Evolutionary conservation across 2,797 vertebrate species (phyloP).

Genomic region (Pygocentrus nattereri): DNA sequence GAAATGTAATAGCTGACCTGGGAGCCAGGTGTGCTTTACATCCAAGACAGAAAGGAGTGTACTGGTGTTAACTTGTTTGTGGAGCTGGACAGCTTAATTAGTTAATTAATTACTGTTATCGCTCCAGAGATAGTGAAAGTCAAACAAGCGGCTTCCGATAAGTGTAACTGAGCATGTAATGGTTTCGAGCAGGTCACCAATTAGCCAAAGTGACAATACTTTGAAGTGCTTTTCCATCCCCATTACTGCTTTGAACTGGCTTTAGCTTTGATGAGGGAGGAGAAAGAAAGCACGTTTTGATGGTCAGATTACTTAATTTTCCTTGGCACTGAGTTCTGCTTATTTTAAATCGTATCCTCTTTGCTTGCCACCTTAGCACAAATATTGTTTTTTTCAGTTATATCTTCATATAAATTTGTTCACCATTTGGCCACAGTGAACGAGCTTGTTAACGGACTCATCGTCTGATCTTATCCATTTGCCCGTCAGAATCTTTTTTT

Average conservation of each 20-base stretch:
- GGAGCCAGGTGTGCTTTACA: neutral
- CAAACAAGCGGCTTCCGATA: conserved; percentile 52
- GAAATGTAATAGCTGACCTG: neutral
- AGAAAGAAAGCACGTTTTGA: neutral
- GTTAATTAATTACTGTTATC: conserved; percentile 39
- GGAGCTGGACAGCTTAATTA: conserved; percentile 17
- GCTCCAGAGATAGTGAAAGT: conserved; percentile 37
- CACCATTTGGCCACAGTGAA: conserved; percentile 59
- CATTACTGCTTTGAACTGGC: neutral
- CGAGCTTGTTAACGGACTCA: conserved; percentile 62
- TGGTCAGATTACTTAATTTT: neutral
- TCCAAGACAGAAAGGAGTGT: neutral
- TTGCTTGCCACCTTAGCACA: neutral
- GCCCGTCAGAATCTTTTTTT: conserved; percentile 43
- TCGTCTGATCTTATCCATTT: conserved; percentile 46
- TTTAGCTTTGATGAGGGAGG: neutral
- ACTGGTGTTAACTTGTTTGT: conserved; percentile 10
- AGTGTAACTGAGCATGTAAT: conserved; percentile 62
- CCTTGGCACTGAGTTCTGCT: neutral
- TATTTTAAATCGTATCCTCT: neutral
- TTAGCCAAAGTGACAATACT: conserved; percentile 50
- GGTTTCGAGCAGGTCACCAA: conserved; percentile 47
- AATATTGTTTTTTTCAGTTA: conserved; percentile 18
- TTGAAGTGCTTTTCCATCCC: conserved; percentile 27
- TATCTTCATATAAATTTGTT: conserved; percentile 26